A percentile compares a stretch with the other conserved stretches of the same genome.
Conservation (phyloP, 2,888 invertebrate genomes). For the Pandemis heparana region DNA sequence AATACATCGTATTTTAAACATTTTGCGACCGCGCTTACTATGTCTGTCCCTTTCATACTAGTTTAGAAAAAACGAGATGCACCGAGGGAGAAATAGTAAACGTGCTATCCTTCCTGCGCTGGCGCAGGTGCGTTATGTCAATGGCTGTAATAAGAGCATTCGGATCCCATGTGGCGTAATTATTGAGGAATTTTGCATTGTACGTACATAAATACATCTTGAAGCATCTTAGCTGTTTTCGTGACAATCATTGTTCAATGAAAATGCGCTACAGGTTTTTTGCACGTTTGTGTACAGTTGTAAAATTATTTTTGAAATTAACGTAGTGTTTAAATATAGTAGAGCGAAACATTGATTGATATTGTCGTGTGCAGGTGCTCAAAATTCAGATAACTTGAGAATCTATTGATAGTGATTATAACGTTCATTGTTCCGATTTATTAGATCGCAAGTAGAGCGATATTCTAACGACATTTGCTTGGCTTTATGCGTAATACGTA, state of each 20-base stretch:
- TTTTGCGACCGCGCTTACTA: not conserved
- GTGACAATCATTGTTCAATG: not conserved
- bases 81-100: not conserved
- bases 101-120: conserved; percentile 49
- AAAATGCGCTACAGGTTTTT: not conserved
- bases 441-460: too few species aligned
- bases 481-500: too few species aligned
- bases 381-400: too few species aligned
- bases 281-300: not conserved
- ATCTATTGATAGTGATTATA: too few species aligned
- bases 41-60: not conserved
- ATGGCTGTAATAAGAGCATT: conserved; percentile 50
- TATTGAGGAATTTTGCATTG: conserved; percentile 64
- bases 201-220: conserved; percentile 39
- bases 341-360: too few species aligned
- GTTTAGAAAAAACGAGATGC: not conserved
- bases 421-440: too few species aligned
- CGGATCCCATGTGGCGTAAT: conserved; percentile 55
- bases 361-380: too few species aligned
- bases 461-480: too few species aligned
- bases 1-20: conserved; percentile 4
- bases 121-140: conserved; percentile 68
- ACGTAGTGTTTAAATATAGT: not conserved
- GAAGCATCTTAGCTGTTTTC: conserved; percentile 1
- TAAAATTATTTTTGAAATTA: not conserved